phyloP scores from a whole-genome alignment of 2,888 invertebrate species.

The Bombylius major region DNA sequence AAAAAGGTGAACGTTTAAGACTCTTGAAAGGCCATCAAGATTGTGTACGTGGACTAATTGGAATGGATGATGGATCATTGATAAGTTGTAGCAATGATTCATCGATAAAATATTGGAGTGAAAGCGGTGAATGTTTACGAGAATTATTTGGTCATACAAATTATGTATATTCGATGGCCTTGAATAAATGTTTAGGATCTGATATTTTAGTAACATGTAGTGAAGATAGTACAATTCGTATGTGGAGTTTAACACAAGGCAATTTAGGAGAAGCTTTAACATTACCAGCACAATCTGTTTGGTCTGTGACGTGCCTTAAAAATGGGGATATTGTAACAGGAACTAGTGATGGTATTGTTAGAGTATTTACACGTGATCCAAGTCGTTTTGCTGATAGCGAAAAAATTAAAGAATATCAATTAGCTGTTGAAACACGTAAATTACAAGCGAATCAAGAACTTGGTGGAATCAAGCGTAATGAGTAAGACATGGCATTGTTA shows the following conservation, averaged over 20 bases:
- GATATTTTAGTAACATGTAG: constrained; percentile 65
- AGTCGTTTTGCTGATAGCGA: constrained; percentile 53
- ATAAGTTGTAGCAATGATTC: constrained; percentile 91
- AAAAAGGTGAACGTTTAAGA: constrained; percentile 50
- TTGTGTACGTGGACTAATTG: constrained; percentile 72
- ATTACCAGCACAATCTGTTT: constrained; percentile 74
- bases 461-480: constrained; percentile 74
- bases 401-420: constrained; percentile 51
- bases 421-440: constrained; percentile 53
- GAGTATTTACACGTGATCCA: constrained; percentile 70
- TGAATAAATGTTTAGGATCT: constrained; percentile 42
- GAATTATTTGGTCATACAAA: constrained; percentile 73
- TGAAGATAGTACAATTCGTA: constrained; percentile 75
- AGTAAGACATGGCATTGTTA: constrained; percentile 42
- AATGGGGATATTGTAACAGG: constrained; percentile 89
- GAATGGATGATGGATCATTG: constrained; percentile 59
- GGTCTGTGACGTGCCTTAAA: constrained; percentile 66
- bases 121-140: constrained; percentile 61
- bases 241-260: constrained; percentile 50
- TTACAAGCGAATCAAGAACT: constrained; percentile 54
- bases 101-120: constrained; percentile 71
- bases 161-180: constrained; percentile 65
- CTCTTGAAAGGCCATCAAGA: constrained; percentile 76
- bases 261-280: constrained; percentile 31
- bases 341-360: constrained; percentile 71